Evolutionary conservation across 2,888 invertebrate genomes (phyloP).

Genomic region (Cheilosia vulpina): DNA sequence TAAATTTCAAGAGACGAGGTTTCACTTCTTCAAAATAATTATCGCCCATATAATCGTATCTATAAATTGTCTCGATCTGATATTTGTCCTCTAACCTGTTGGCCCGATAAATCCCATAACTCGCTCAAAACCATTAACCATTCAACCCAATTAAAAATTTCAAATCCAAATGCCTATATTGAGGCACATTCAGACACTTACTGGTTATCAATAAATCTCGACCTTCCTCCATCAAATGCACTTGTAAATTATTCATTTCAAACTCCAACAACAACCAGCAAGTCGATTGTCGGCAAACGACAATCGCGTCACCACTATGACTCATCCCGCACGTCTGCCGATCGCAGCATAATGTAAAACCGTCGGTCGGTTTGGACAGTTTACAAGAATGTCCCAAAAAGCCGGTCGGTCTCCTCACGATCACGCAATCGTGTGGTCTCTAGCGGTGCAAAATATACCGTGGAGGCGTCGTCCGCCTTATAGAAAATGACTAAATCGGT

Average conservation of each 20-base stretch:
- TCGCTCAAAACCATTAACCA: constrained; percentile 35
- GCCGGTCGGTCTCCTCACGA: constrained; percentile 61
- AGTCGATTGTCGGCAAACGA: constrained; percentile 30
- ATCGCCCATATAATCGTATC: neutral
- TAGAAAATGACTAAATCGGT: constrained; percentile 65
- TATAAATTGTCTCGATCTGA: neutral
- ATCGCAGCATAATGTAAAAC: constrained; percentile 26
- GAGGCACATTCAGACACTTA: constrained; percentile 32
- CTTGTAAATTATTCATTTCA: constrained; percentile 59
- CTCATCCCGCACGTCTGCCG: constrained; percentile 62
- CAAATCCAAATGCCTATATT: constrained; percentile 1
- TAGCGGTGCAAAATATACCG: constrained; percentile 59
- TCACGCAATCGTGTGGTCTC: constrained; percentile 57
- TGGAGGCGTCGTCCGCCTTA: constrained; percentile 50
- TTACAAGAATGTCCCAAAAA: constrained; percentile 12
- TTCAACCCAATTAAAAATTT: constrained; percentile 41
- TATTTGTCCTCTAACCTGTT: constrained; percentile 2
- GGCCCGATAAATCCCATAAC: constrained; percentile 14
- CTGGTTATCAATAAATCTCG: constrained; percentile 62
- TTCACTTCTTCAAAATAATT: neutral
- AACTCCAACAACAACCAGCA: constrained; percentile 26
- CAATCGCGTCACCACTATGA: constrained; percentile 59
- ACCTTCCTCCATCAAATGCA: constrained; percentile 28
- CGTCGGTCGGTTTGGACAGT: constrained; percentile 18
- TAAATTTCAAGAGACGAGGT: no score